These are phyloP conservation scores for Antedon mediterranea DNA, from an alignment of 53 echinoderm and acorn worm species.

Conservation along the genomic window DNA sequence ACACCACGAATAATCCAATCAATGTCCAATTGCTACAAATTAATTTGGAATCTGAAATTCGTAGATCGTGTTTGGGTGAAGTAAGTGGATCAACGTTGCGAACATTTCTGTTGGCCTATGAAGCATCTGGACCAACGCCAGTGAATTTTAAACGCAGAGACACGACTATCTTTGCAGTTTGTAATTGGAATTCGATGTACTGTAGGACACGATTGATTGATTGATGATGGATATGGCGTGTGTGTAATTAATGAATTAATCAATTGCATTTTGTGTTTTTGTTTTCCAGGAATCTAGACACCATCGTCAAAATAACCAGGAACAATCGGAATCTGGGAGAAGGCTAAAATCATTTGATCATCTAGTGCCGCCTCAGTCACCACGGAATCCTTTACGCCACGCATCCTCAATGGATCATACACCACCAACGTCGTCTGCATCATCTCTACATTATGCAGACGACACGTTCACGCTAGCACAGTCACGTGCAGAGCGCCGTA, in stretches of 20 bases:
- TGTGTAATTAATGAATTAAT: no score
- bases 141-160: no score
- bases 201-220: no score
- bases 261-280: no score
- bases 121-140: no score
- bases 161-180: no score
- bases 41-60: not conserved
- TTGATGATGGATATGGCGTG: no score
- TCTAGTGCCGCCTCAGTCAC: not conserved
- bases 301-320: not conserved
- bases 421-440: not conserved
- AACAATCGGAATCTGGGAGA: not conserved
- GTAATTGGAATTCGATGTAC: no score
- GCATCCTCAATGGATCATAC: not conserved
- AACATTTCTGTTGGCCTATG: no score
- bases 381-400: not conserved
- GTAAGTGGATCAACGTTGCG: not conserved
- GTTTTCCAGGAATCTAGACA: not conserved
- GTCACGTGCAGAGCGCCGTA: not conserved
- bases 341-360: not conserved
- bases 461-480: not conserved
- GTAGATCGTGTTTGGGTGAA: not conserved
- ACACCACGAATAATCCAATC: not conserved
- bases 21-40: not conserved
- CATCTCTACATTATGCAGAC: not conserved